Percentiles rank a stretch among this genome's conserved stretches.
Conservation (phyloP, 2,888 invertebrate genomes). For the Tanypteryx hageni region DNA sequence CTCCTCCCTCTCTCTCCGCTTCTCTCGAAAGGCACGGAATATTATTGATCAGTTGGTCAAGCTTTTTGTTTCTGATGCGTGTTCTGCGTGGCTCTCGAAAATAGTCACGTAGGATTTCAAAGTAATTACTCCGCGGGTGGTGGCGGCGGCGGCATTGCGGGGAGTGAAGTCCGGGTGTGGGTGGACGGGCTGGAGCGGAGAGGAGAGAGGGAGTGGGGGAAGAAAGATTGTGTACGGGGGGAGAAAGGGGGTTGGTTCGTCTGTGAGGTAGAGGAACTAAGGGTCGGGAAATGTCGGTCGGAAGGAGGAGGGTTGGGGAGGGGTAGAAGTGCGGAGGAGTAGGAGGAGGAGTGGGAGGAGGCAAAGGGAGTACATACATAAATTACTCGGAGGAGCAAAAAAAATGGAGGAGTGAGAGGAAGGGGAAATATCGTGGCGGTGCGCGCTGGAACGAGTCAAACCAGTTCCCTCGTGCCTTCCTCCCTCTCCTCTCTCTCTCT, state of each 20-base stretch:
- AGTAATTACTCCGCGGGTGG: slow-evolving; percentile 64
- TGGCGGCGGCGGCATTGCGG: neutral
- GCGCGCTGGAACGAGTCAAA: slow-evolving; percentile 55
- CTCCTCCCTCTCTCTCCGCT: neutral
- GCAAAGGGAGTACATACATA: slow-evolving; percentile 28
- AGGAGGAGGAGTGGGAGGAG: neutral
- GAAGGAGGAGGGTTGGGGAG: neutral
- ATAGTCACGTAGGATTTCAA: slow-evolving; percentile 59
- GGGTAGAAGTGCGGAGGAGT: neutral
- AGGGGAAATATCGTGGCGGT: slow-evolving; percentile 39
- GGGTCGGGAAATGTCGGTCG: neutral
- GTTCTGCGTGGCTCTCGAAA: neutral
- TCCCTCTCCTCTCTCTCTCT: neutral
- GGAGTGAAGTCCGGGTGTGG: slow-evolving; percentile 16
- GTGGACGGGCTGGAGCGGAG: neutral
- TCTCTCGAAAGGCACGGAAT: neutral
- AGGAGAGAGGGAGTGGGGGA: neutral
- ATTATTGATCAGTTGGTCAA: slow-evolving; percentile 53
- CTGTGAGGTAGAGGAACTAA: neutral
- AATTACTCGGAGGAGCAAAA: slow-evolving; percentile 57
- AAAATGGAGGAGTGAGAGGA: neutral
- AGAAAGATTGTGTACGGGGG: neutral
- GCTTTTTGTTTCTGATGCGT: slow-evolving; percentile 44
- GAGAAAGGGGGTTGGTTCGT: neutral
- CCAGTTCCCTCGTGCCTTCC: slow-evolving; percentile 31